Conservation (phyloP, 1,140 invertebrate genomes). For the Dendrolimus punctatus region DNA sequence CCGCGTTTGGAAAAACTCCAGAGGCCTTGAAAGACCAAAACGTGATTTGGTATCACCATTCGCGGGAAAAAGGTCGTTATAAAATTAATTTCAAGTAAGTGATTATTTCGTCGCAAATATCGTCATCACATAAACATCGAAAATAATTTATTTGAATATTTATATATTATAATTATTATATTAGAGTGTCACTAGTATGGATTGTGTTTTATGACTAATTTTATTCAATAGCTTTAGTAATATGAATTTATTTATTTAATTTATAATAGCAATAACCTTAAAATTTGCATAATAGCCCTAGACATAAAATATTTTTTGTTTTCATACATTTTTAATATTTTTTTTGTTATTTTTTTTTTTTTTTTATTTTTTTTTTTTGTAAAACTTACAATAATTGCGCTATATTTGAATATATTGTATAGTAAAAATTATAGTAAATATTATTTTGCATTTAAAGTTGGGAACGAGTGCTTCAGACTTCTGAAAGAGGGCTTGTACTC, state of each 20-base stretch:
- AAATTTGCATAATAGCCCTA: too few species aligned
- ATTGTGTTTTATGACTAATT: too few species aligned
- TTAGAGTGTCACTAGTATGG: neutral
- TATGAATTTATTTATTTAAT: too few species aligned
- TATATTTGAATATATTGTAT: too few species aligned
- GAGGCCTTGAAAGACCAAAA: conserved; percentile 76
- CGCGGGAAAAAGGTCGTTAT: conserved; percentile 77
- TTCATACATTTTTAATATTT: too few species aligned
- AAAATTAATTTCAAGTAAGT: conserved; percentile 67
- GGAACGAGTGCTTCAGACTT: conserved; percentile 81
- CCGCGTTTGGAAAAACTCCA: conserved; percentile 81
- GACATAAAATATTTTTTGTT: too few species aligned
- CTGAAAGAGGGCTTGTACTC: conserved; percentile 81
- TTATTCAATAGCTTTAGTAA: too few species aligned
- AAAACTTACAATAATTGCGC: too few species aligned
- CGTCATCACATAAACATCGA: neutral
- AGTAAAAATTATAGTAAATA: conserved; percentile 1
- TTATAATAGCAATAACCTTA: too few species aligned
- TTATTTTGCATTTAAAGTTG: conserved; percentile 65
- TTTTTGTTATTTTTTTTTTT: too few species aligned
- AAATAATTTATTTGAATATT: neutral
- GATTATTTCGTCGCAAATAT: conserved; percentile 1
- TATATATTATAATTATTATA: neutral
- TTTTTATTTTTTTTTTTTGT: too few species aligned
- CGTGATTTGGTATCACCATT: conserved; percentile 82